Conservation (phyloP, 2,113 vertebrate species). For the Paramisgurnus dabryanus region DNA sequence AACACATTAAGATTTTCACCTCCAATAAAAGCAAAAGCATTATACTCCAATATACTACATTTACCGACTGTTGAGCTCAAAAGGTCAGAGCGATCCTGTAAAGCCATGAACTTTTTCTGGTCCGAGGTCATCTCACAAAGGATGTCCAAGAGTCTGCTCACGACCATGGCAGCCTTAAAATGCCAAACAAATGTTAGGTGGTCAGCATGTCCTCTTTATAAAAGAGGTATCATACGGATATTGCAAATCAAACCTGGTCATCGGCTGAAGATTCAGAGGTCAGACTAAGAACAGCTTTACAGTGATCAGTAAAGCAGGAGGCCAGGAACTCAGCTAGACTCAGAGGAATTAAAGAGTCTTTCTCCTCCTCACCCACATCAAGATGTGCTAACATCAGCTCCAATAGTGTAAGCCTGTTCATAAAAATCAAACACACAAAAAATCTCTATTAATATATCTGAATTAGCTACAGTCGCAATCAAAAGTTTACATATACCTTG, state of each 20-base stretch:
- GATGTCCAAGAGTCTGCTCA: constrained; percentile 84
- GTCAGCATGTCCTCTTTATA: background rate
- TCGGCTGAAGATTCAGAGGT: constrained; percentile 64
- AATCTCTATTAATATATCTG: background rate
- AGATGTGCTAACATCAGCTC: constrained; percentile 83
- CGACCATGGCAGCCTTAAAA: constrained; percentile 82
- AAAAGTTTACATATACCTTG: too few relatives aligned
- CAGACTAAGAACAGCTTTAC: constrained; percentile 78
- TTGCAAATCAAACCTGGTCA: constrained; percentile 74
- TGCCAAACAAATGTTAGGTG: constrained; percentile 44
- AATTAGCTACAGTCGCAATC: too few relatives aligned
- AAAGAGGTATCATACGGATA: background rate
- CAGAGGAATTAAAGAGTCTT: constrained; percentile 63
- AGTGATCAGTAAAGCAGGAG: constrained; percentile 77
- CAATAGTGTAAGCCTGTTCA: constrained; percentile 80
- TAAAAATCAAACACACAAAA: background rate
- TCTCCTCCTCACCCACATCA: constrained; percentile 64
- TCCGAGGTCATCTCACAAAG: constrained; percentile 92
- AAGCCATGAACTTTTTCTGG: constrained; percentile 73
- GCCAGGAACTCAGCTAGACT: constrained; percentile 79
- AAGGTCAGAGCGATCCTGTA: constrained; percentile 84
- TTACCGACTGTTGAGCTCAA: constrained; percentile 84
- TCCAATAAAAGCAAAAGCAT: constrained; percentile 27
- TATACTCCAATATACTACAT: constrained; percentile 41
- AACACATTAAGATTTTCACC: constrained; percentile 11